Evolutionary conservation across 1,140 invertebrate species (phyloP), one percentile per base, ranked within the genome.

Genomic region (Drosophila nebulosa): DNA sequence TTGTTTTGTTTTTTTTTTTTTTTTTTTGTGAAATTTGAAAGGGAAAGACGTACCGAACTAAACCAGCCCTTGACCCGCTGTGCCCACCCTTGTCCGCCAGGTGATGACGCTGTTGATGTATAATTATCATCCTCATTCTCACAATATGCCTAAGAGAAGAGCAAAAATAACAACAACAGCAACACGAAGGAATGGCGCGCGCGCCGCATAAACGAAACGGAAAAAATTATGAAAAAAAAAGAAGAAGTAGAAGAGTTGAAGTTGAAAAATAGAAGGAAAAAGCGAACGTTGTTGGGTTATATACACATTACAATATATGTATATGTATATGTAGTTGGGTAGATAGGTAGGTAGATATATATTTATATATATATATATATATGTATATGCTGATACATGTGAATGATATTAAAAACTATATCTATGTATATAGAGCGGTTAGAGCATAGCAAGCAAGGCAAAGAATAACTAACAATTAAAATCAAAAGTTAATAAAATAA

Each of bases 51-150:
- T 94, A 94, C 93, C 93, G 93, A 93, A 92, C 92, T 93, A 92
- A 94, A 93, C 93, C 93, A 94, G 92, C 93, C 92, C 90, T 93
- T 93, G 93, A 94, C 93, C 93, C 93, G 93, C 92, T 94, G 93
- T 93, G 93, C 93, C 93, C 93, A 94, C 92, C 93, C 93, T 91
- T 93, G 92, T 93, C 92, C 93, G 92, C 93, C 92, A 92, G 93
- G 92, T 78, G 93, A 92, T 92, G 92, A 90, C 85, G 91, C 90
- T 83, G 89, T 90, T 84, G 90, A 80, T 77, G 86, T 64, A 89
- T 89, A 76, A 91, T 84, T 77, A 89, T 90, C 81, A 89, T 91
- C 86, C 68, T 91, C 90, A 91, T 91, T 90, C 69, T 91, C 90
- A 91, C 75, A 85, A 91, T 74, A 91, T 79, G 78, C 90, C 90